Conservation (phyloP, 2,888 invertebrate genomes). For the Eupithecia pulchellata region DNA sequence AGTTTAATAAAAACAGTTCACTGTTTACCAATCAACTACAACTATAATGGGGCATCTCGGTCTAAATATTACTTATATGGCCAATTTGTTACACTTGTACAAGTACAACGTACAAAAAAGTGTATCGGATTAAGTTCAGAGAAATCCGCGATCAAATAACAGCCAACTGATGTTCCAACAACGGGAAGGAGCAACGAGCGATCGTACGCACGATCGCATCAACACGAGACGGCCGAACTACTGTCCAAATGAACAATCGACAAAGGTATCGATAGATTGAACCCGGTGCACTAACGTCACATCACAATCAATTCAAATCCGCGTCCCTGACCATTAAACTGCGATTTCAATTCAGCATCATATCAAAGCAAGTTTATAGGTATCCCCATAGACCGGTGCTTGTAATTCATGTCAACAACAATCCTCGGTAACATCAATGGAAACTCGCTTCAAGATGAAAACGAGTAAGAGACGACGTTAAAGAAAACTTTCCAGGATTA, state of each 20-base stretch:
- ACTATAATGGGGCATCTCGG: background rate
- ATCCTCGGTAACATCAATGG: slow-evolving; percentile 20
- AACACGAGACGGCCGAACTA: slow-evolving; percentile 53
- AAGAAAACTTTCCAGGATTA: slow-evolving; percentile 29
- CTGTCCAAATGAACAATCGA: slow-evolving; percentile 55
- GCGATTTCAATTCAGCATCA: slow-evolving; percentile 3
- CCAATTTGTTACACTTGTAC: background rate
- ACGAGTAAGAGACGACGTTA: slow-evolving; percentile 31
- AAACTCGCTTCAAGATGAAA: slow-evolving; percentile 23
- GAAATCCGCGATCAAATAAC: slow-evolving; percentile 20
- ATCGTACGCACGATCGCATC: slow-evolving; percentile 66
- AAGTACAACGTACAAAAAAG: background rate
- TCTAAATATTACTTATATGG: background rate
- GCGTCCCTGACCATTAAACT: background rate
- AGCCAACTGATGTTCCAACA: slow-evolving; percentile 21
- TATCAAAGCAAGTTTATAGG: background rate
- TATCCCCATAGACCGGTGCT: background rate
- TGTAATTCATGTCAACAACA: slow-evolving; percentile 15
- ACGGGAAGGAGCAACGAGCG: slow-evolving; percentile 35
- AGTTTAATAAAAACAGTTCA: background rate
- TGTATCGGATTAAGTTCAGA: background rate
- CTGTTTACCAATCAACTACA: background rate
- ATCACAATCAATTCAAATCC: slow-evolving; percentile 6
- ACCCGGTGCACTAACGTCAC: slow-evolving; percentile 6
- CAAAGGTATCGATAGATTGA: slow-evolving; percentile 40